A percentile compares a stretch with the other conserved stretches of the same genome.
phyloP scores from a whole-genome alignment of 2,797 vertebrate species.

The Callimico goeldii region DNA sequence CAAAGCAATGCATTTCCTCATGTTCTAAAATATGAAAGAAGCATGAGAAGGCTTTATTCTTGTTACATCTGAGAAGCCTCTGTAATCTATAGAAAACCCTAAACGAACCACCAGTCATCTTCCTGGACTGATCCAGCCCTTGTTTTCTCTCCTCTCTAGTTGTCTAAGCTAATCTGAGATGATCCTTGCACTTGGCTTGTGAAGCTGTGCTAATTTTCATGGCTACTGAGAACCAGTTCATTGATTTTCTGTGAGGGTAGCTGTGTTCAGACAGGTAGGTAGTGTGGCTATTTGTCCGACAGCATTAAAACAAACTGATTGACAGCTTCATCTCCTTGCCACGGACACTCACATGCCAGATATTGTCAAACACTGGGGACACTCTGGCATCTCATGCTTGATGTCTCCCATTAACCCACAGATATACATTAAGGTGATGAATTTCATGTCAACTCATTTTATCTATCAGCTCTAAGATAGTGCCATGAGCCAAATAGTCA shows the following conservation, averaged over 20 bases:
- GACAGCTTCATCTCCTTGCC: conserved; percentile 38
- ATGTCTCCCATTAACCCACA: conserved; percentile 32
- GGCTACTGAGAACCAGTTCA: neutral
- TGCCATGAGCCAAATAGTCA: conserved; percentile 27
- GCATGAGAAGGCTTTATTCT: neutral
- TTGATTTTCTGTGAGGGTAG: neutral
- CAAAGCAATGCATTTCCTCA: neutral
- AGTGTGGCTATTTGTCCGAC: neutral
- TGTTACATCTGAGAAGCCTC: neutral
- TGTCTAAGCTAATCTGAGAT: neutral
- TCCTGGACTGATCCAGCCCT: neutral
- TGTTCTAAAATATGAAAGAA: neutral
- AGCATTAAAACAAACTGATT: neutral
- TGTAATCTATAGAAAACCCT: neutral
- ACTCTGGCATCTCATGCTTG: neutral
- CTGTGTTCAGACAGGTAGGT: neutral
- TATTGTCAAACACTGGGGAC: conserved; percentile 15
- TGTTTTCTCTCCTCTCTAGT: neutral
- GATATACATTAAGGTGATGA: conserved; percentile 41
- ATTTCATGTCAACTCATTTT: conserved; percentile 47
- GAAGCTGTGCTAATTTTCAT: neutral
- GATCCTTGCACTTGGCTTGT: neutral
- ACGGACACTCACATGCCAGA: neutral
- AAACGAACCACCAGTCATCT: neutral
- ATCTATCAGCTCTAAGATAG: conserved; percentile 57